Percentiles rank a stretch among this genome's conserved stretches.
These are phyloP conservation scores for Phenganax marumi DNA, from an alignment of 92 coral and sea anemone genomes.

Conservation along the genomic window DNA sequence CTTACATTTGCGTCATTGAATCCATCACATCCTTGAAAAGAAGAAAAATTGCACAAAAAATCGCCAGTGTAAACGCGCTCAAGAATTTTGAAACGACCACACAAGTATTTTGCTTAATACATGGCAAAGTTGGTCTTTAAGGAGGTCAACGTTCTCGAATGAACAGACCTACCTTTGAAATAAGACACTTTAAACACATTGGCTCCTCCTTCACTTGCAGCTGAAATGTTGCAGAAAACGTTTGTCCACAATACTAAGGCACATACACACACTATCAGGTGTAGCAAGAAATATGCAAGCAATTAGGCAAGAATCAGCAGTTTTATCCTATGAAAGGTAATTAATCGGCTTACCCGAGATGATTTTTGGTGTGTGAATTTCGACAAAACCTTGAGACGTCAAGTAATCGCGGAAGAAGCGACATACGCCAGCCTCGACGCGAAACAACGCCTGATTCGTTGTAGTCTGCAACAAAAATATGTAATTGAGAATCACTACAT, in stretches of 20 bases:
- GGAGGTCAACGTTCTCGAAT: not conserved
- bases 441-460: conserved; percentile 94
- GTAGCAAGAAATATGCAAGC: not conserved
- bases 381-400: conserved; percentile 78
- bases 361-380: conserved; percentile 92
- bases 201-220: conserved; percentile 99
- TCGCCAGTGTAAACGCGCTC: too few species aligned
- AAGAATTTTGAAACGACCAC: too few species aligned
- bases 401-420: conserved; percentile 77
- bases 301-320: too few species aligned
- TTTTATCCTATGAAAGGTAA: not conserved
- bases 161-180: conserved; percentile 68
- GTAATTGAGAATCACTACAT: not conserved
- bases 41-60: too few species aligned
- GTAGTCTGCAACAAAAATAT: conserved; percentile 69
- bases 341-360: conserved; percentile 73
- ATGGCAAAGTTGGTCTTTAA: not conserved
- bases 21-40: too few species aligned
- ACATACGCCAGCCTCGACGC: conserved; percentile 92
- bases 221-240: conserved; percentile 36
- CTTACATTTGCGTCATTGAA: too few species aligned
- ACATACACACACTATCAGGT: too few species aligned
- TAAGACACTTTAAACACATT: conserved; percentile 95
- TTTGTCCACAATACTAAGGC: too few species aligned
- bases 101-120: too few species aligned